A percentile compares a stretch with the other conserved stretches of the same genome.
phyloP scores from a whole-genome alignment of 2,797 vertebrate genomes.

The Hemitrygon akajei region DNA sequence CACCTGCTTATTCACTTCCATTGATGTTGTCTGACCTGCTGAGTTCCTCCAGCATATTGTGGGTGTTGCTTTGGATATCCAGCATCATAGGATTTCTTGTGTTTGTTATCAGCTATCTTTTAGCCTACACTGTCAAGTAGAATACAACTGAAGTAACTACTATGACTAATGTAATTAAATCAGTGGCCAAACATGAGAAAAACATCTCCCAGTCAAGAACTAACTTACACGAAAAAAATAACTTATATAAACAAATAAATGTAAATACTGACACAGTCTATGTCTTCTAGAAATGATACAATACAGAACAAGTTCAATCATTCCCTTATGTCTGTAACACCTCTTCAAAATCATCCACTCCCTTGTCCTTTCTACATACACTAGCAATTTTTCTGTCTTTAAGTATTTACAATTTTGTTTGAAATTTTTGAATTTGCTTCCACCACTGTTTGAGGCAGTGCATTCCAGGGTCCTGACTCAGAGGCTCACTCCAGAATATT shows the following conservation, averaged over 20 bases:
- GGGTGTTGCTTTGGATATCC: no score
- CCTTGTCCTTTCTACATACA: not conserved
- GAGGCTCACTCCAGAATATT: not conserved
- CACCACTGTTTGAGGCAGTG: not conserved
- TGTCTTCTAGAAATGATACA: not conserved
- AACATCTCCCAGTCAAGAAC: no score
- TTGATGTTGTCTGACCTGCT: no score
- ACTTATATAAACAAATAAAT: not conserved
- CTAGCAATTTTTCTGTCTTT: not conserved
- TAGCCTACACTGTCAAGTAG: no score
- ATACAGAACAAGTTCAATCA: not conserved
- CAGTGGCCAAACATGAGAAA: no score
- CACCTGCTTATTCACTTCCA: no score
- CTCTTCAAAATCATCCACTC: not conserved
- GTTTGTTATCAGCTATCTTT: no score
- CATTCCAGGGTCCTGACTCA: not conserved
- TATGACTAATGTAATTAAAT: no score
- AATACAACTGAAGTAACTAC: no score
- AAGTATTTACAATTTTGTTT: not conserved
- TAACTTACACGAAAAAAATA: not conserved
- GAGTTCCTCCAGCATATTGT: no score
- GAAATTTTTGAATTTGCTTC: not conserved
- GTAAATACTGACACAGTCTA: not conserved
- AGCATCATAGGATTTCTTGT: no score
- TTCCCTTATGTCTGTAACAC: not conserved